Evolutionary conservation across 2,888 invertebrate genomes (phyloP).

Genomic region (Andrena chrysosceles): DNA sequence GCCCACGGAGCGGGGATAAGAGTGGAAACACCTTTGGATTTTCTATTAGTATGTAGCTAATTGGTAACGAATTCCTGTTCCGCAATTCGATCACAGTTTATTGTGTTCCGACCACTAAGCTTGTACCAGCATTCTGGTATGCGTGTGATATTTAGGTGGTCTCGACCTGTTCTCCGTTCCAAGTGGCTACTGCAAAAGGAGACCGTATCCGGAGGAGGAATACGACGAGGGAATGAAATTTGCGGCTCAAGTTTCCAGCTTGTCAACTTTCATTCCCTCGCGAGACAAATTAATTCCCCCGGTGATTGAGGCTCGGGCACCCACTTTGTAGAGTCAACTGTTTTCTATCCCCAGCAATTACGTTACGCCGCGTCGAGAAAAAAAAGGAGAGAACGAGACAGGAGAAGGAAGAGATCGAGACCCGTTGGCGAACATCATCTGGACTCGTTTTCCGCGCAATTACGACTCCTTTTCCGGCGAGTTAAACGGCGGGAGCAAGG

Average conservation of each 20-base stretch:
- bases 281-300: constrained; percentile 2
- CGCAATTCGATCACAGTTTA: too few relatives aligned
- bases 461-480: constrained; percentile 57
- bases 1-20: too few relatives aligned
- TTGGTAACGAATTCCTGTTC: too few relatives aligned
- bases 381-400: neutral
- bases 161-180: too few relatives aligned
- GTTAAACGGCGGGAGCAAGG: constrained; percentile 26
- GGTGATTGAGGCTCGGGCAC: neutral
- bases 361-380: neutral
- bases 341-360: constrained; percentile 4
- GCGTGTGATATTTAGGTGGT: too few relatives aligned
- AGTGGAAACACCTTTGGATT: neutral
- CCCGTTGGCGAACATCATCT: constrained; percentile 40
- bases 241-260: neutral
- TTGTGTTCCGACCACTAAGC: neutral
- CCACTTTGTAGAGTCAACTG: neutral
- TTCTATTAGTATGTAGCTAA: neutral
- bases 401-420: constrained; percentile 4
- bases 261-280: neutral
- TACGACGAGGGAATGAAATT: too few relatives aligned
- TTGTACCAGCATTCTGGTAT: neutral
- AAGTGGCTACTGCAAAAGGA: too few relatives aligned
- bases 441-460: constrained; percentile 61
- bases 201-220: too few relatives aligned